phyloP scores from a whole-genome alignment of 2,113 vertebrate species.

The Cariama cristata region DNA sequence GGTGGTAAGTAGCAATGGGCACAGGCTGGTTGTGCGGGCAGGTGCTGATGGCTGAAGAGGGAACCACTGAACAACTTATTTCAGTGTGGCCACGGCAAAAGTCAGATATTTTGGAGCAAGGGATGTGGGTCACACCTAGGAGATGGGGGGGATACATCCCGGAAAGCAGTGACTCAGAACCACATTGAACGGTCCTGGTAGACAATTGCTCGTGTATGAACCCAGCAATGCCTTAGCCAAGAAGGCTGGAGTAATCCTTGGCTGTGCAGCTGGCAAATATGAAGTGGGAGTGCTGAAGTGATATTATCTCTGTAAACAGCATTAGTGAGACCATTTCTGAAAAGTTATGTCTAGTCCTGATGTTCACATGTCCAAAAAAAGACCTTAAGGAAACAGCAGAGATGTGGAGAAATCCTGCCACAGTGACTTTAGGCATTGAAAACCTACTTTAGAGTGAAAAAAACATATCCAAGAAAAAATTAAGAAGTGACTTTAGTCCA shows the following conservation, averaged over 20 bases:
- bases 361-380: conserved; percentile 17
- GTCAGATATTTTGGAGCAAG: neutral
- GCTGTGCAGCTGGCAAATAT: neutral
- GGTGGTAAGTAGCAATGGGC: neutral
- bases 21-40: neutral
- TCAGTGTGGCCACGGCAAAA: neutral
- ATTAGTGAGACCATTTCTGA: conserved; percentile 41
- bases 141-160: neutral
- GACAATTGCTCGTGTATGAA: neutral
- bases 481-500: neutral
- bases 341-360: conserved; percentile 33
- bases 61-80: neutral
- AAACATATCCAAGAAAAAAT: neutral
- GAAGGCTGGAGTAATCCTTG: conserved; percentile 47
- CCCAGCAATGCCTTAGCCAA: neutral
- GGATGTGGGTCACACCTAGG: neutral
- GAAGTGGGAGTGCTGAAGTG: conserved; percentile 40
- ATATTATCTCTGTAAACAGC: conserved; percentile 44
- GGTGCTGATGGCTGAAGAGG: neutral
- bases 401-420: neutral
- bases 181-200: neutral
- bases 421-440: neutral
- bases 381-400: neutral
- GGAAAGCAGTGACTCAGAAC: conserved; percentile 2
- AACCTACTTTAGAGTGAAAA: neutral